Percentiles rank a stretch among this genome's conserved stretches.
These are phyloP conservation scores for Trichopoda pennipes DNA, from an alignment of 2,888 invertebrate species.

Conservation along the genomic window DNA sequence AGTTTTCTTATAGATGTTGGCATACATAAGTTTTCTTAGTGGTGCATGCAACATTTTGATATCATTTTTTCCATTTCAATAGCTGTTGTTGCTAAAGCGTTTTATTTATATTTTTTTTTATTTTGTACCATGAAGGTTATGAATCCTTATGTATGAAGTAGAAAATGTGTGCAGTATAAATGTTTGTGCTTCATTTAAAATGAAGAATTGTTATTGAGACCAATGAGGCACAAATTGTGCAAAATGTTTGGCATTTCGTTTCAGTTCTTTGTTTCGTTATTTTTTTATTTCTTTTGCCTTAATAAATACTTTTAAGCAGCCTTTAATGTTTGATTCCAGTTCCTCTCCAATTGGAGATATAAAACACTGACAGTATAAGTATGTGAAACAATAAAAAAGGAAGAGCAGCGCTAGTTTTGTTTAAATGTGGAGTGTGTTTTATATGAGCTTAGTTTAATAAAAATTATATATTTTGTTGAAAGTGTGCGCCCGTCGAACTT, in stretches of 20 bases:
- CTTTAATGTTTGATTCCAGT: constrained; percentile 38
- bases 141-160: constrained; percentile 55
- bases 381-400: constrained; percentile 1
- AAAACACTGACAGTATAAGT: neutral
- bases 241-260: constrained; percentile 75
- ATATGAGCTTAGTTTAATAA: constrained; percentile 34
- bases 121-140: constrained; percentile 56
- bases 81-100: constrained; percentile 18
- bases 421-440: constrained; percentile 36
- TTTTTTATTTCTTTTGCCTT: constrained; percentile 28
- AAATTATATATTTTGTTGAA: constrained; percentile 35
- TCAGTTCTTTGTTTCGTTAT: constrained; percentile 2
- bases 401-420: constrained; percentile 9
- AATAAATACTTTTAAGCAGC: constrained; percentile 17
- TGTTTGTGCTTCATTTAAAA: constrained; percentile 72
- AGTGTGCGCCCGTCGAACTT: constrained; percentile 32
- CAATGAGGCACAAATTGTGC: constrained; percentile 79
- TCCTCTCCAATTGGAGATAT: constrained; percentile 20
- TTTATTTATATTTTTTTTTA: neutral
- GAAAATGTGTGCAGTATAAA: constrained; percentile 50
- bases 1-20: constrained; percentile 51
- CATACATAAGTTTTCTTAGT: constrained; percentile 37
- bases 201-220: constrained; percentile 78
- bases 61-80: constrained; percentile 27
- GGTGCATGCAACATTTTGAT: constrained; percentile 51